A percentile compares a stretch with the other conserved stretches of the same genome.
These are phyloP conservation scores for Actenoides hombroni DNA, from an alignment of 2,113 vertebrate genomes.

Conservation along the genomic window DNA sequence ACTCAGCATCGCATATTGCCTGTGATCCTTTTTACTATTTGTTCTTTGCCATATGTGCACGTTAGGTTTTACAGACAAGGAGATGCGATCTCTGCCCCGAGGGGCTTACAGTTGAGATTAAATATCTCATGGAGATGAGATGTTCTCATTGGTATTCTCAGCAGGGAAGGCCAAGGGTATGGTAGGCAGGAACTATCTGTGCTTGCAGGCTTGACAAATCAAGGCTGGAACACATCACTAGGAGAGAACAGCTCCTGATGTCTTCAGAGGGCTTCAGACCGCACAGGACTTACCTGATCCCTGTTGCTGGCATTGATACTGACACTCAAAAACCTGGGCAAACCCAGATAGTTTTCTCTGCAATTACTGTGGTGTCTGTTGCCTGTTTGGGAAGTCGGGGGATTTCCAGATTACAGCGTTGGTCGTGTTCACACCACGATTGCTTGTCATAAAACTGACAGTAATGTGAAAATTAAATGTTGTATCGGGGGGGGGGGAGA, in stretches of 20 bases:
- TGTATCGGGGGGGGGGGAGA: background rate
- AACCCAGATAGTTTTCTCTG: background rate
- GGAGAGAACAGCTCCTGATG: background rate
- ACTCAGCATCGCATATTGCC: background rate
- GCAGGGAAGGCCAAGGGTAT: conserved; percentile 5
- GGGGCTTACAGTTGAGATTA: conserved; percentile 25
- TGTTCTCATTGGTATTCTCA: background rate
- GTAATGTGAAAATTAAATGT: background rate
- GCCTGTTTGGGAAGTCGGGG: background rate
- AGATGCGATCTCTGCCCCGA: conserved; percentile 49
- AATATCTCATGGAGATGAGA: conserved; percentile 48
- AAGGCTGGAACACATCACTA: background rate
- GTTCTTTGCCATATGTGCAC: conserved; percentile 56
- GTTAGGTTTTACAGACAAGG: conserved; percentile 47
- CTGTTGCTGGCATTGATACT: background rate
- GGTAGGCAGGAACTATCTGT: background rate
- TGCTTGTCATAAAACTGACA: background rate
- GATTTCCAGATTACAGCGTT: background rate
- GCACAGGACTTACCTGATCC: too few relatives aligned
- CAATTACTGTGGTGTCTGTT: background rate
- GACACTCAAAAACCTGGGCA: background rate
- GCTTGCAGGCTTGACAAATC: background rate
- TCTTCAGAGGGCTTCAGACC: background rate
- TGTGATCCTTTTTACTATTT: conserved; percentile 52
- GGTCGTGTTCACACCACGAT: background rate